A percentile compares a stretch with the other conserved stretches of the same genome.
Conservation (phyloP, 2,888 invertebrate species). For the Rhingia rostrata region DNA sequence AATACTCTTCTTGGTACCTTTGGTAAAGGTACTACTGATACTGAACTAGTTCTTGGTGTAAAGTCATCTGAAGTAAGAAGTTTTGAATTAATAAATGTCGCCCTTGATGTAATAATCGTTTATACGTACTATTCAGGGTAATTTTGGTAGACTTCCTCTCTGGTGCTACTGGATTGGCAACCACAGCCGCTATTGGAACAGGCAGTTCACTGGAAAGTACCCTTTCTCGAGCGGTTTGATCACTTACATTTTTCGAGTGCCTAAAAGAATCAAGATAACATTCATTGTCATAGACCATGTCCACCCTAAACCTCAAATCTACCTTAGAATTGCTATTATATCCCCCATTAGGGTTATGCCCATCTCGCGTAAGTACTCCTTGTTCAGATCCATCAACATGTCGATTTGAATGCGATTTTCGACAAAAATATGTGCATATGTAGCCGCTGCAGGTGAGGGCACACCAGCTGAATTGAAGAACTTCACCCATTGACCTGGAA, state of each 20-base stretch:
- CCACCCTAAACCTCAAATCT: constrained; percentile 53
- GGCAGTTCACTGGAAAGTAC: constrained; percentile 83
- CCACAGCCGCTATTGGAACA: constrained; percentile 84
- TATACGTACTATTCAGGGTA: constrained; percentile 62
- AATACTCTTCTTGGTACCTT: constrained; percentile 81
- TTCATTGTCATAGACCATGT: background rate
- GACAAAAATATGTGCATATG: constrained; percentile 93
- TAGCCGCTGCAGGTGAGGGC: constrained; percentile 88
- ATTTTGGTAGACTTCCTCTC: constrained; percentile 73
- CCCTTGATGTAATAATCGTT: background rate
- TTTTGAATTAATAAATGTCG: background rate
- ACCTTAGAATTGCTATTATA: constrained; percentile 89
- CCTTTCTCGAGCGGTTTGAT: constrained; percentile 85
- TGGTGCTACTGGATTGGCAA: constrained; percentile 78
- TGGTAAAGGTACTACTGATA: constrained; percentile 76
- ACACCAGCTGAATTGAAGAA: constrained; percentile 94
- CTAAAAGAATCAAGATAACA: constrained; percentile 78
- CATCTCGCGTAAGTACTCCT: constrained; percentile 94
- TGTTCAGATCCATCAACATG: constrained; percentile 93
- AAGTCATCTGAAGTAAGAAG: constrained; percentile 20
- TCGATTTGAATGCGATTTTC: constrained; percentile 93
- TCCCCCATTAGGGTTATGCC: constrained; percentile 90
- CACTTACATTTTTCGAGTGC: constrained; percentile 86
- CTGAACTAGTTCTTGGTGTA: constrained; percentile 38
- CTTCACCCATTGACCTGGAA: constrained; percentile 87